phyloP scores from a whole-genome alignment of 2,888 invertebrate genomes.

The Chirona hameri region DNA sequence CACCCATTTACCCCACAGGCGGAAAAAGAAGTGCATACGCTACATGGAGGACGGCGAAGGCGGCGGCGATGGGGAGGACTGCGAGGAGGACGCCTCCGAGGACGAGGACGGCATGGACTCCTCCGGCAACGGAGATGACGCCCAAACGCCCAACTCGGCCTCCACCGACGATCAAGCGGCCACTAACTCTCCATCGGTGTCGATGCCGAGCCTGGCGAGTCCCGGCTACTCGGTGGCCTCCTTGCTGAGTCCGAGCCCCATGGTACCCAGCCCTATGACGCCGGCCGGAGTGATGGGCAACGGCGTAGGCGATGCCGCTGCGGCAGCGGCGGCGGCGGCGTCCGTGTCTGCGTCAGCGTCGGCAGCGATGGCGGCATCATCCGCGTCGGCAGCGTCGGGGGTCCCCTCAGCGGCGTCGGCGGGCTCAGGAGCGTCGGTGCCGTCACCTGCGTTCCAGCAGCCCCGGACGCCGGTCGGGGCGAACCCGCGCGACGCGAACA shows the following conservation, averaged over 20 bases:
- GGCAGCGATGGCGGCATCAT: too few relatives aligned
- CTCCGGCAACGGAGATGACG: constrained; percentile 46
- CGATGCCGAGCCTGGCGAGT: constrained; percentile 40
- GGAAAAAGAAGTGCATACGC: constrained; percentile 95
- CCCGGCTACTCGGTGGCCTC: constrained; percentile 36
- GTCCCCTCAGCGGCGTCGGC: too few relatives aligned
- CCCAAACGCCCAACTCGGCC: constrained; percentile 47
- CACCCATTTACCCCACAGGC: constrained; percentile 58
- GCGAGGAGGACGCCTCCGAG: constrained; percentile 40
- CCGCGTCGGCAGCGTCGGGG: too few relatives aligned
- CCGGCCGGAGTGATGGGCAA: constrained; percentile 32
- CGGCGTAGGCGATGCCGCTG: constrained; percentile 38
- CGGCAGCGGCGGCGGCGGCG: constrained; percentile 7
- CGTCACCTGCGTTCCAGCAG: constrained; percentile 43
- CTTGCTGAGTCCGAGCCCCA: constrained; percentile 30
- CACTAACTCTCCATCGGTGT: constrained; percentile 45
- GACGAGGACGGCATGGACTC: constrained; percentile 44
- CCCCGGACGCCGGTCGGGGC: constrained; percentile 80
- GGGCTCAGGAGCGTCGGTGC: too few relatives aligned
- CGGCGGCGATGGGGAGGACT: constrained; percentile 52
- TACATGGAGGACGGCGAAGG: constrained; percentile 78
- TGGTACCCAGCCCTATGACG: constrained; percentile 34
- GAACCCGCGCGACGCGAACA: constrained; percentile 86
- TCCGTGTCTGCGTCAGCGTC: too few relatives aligned
- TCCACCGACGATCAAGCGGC: constrained; percentile 53